phyloP scores from a whole-genome alignment of 1,140 invertebrate species.

The Pseudomyrmex sp. region DNA sequence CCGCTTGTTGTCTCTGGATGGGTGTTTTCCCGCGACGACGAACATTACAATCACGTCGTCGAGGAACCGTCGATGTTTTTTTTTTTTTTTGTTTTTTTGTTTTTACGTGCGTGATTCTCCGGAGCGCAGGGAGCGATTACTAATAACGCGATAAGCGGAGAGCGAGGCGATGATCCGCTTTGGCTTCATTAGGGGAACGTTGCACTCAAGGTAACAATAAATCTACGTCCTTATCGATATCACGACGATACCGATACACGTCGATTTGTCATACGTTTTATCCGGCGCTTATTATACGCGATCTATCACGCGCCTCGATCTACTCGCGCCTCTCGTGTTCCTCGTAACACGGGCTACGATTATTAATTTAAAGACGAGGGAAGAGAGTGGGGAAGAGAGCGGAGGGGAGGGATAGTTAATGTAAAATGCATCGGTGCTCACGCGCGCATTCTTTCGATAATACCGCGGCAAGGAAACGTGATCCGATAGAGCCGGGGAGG shows the following conservation, averaged over 20 bases:
- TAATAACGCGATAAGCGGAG: constrained; percentile 16
- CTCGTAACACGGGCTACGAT: constrained; percentile 8
- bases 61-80: constrained; percentile 15
- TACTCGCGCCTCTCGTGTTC: not conserved
- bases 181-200: constrained; percentile 48
- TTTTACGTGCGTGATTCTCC: constrained; percentile 7
- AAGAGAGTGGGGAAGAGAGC: not conserved
- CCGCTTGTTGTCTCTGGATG: constrained; percentile 29
- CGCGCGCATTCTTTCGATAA: constrained; percentile 29
- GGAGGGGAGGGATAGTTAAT: constrained; percentile 9
- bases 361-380: constrained; percentile 43
- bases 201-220: constrained; percentile 52
- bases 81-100: not conserved
- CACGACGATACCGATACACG: constrained; percentile 48
- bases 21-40: constrained; percentile 31
- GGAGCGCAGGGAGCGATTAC: not conserved
- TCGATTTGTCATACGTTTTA: constrained; percentile 60
- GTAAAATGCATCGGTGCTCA: constrained; percentile 31
- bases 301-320: constrained; percentile 45
- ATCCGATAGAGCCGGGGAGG: constrained; percentile 14
- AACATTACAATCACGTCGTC: constrained; percentile 30
- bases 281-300: constrained; percentile 44
- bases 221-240: constrained; percentile 52
- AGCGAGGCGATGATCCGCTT: constrained; percentile 40
- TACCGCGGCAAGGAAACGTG: constrained; percentile 15